Evolutionary conservation across 1,140 invertebrate species (phyloP), one percentile per base, ranked within the genome.

Genomic region (Ericerus pela): DNA sequence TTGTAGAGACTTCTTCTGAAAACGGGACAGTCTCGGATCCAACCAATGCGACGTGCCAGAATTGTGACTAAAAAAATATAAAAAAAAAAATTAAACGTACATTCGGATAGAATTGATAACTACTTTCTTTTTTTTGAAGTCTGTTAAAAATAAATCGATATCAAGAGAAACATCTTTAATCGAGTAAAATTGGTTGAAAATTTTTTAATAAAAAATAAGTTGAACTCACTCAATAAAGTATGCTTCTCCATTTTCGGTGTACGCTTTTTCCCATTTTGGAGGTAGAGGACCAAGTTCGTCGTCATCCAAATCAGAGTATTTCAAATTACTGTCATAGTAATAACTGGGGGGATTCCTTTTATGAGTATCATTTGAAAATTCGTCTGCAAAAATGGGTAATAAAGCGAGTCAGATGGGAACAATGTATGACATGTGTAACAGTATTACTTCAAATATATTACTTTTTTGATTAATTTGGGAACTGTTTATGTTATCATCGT

Each of bases 191-290:
- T n/a, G n/a, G n/a, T n/a, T n/a, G n/a, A n/a, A n/a, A n/a, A n/a
- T n/a, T n/a, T n/a, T n/a, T n/a, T n/a, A n/a, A n/a, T n/a, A n/a
- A n/a, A n/a, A n/a, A n/a, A n/a, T n/a, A n/a, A n/a, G n/a, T n/a
- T n/a, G n/a, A 1, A 81, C 85, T 80, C 74, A 96, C 92, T 98
- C 93, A 63, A 98, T 97, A 66, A 96, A 98, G 73, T 97, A 98
- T 55, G 88, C 80, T 75, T 96, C 92, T 60, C 94, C 94, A 59
- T 88, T 87, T 58, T 96, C 91, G 6, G 94, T 95, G 64, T 86
- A 96, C 16, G 92, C 91, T 68, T 95, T 92, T 70, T 97, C 93
- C 94, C 94, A 98, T 72, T 96, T 95, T 8, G 80, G 75, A 51
- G 94, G 94, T 54, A 98, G 70, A 4, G 93, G 88, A 28, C 94